These are phyloP conservation scores for Arctopsyche grandis DNA, from an alignment of 1,140 invertebrate genomes.

Conservation along the genomic window DNA sequence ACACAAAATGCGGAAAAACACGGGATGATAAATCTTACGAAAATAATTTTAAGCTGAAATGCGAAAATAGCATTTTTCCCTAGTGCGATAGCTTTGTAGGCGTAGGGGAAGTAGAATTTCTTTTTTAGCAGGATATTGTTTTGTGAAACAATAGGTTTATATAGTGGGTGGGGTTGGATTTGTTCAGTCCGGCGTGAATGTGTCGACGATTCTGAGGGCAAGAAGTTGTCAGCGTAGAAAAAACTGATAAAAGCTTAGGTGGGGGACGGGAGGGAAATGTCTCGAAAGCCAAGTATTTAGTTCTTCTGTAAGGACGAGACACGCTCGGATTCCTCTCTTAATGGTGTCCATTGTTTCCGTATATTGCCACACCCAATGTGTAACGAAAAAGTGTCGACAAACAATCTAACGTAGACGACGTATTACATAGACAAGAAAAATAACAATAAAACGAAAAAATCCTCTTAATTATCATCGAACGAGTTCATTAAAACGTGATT, in stretches of 20 bases:
- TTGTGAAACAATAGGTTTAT: slow-evolving; percentile 25
- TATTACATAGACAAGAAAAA: neutral
- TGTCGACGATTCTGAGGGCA: slow-evolving; percentile 15
- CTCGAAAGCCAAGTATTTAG: slow-evolving; percentile 11
- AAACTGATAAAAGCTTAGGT: slow-evolving; percentile 16
- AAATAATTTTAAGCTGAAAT: slow-evolving; percentile 9
- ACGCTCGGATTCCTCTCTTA: slow-evolving; percentile 20
- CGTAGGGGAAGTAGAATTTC: neutral
- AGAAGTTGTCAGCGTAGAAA: slow-evolving; percentile 22
- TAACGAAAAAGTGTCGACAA: neutral
- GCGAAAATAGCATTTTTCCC: slow-evolving; percentile 19
- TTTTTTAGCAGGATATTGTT: slow-evolving; percentile 15
- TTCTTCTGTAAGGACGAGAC: slow-evolving; percentile 6
- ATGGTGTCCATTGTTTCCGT: slow-evolving; percentile 19
- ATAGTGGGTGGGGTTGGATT: slow-evolving; percentile 1
- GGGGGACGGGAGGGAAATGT: neutral
- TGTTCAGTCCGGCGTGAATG: slow-evolving; percentile 34
- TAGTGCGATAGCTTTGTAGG: neutral
- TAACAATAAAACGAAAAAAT: neutral
- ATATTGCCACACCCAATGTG: neutral
- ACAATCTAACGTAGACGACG: neutral
- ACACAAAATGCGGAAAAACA: neutral
- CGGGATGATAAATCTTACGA: neutral
- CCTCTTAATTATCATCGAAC: neutral
- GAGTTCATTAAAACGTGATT: slow-evolving; percentile 4